Percentiles rank a stretch among this genome's conserved stretches.
These are phyloP conservation scores for Nomia melanderi DNA, from an alignment of 1,140 invertebrate genomes.

Conservation along the genomic window DNA sequence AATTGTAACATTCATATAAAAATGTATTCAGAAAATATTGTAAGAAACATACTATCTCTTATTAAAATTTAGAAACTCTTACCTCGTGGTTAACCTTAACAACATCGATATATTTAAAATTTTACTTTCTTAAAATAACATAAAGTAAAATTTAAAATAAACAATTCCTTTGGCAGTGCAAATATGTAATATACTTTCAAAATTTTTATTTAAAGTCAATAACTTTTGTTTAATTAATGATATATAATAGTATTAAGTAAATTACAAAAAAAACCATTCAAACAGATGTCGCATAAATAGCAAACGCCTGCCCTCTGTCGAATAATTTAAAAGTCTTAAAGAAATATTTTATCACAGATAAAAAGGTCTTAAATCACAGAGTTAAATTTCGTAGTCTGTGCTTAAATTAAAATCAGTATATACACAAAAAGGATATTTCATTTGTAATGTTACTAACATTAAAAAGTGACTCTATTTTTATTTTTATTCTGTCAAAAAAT, in stretches of 20 bases:
- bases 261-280: background rate
- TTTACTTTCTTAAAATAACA: background rate
- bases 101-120: background rate
- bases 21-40: slow-evolving; percentile 19
- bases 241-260: background rate
- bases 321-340: too few relatives aligned
- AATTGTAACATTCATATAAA: background rate
- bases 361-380: too few relatives aligned
- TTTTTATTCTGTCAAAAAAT: too few relatives aligned
- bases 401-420: too few relatives aligned
- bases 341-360: too few relatives aligned
- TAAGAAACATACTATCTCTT: background rate
- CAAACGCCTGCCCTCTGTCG: too few relatives aligned
- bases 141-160: background rate
- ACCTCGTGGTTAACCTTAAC: slow-evolving; percentile 39
- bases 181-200: background rate
- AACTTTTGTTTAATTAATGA: background rate
- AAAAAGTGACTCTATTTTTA: too few relatives aligned
- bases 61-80: background rate
- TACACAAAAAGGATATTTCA: too few relatives aligned
- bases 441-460: too few relatives aligned
- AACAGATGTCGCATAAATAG: too few relatives aligned
- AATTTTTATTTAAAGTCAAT: background rate
- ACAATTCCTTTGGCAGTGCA: background rate
- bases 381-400: too few relatives aligned